Evolutionary conservation across 2,113 vertebrate genomes (phyloP), one percentile per base, ranked within the genome.

Genomic region (Caranx ignobilis): DNA sequence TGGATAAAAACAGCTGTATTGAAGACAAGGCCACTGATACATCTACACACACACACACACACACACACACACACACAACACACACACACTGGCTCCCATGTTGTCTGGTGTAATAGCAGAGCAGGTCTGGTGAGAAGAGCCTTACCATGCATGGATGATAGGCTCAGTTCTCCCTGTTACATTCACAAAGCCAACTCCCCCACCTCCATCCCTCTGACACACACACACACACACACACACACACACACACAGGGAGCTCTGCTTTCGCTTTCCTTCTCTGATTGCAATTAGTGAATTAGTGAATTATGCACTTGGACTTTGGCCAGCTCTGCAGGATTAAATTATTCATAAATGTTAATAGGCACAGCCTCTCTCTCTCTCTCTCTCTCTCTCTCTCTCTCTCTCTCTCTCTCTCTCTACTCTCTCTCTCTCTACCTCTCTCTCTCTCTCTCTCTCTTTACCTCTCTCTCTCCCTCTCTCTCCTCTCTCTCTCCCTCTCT

Each of bases 221-320:
- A 78, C 67, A 73, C 69, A 68, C 71, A 72, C 62, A 64, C 80
- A 75, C 69, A 56, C 61, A 56, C 54, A 62, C 59, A 72, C 70
- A 43, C 71, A 65, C 76, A 72, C 65, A 83, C 57, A 79, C 55
- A 79, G 34, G 73, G 70, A 50, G 77, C 78, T 82, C 76, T 21
- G 82, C 85, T 77, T 88, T 81, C 72, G 88, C 75, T 91, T 91
- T 82, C 83, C 75, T 79, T 85, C 89, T 84, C 89, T 93, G 90
- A 94, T 94, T 93, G 92, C 91, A 94, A 94, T 94, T 94, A 94
- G 90, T 92, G 91, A 94, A 94, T 94, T 94, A 94, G 90, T 92
- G 91, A 94, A 92, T 92, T 91, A 93, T 92, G 91, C 87, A 91
- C 88, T 92, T 94, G 93, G 94, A 94, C 87, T 91, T 89, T 83